phyloP scores from a whole-genome alignment of 2,113 vertebrate species.

The Cyprinus carpio region DNA sequence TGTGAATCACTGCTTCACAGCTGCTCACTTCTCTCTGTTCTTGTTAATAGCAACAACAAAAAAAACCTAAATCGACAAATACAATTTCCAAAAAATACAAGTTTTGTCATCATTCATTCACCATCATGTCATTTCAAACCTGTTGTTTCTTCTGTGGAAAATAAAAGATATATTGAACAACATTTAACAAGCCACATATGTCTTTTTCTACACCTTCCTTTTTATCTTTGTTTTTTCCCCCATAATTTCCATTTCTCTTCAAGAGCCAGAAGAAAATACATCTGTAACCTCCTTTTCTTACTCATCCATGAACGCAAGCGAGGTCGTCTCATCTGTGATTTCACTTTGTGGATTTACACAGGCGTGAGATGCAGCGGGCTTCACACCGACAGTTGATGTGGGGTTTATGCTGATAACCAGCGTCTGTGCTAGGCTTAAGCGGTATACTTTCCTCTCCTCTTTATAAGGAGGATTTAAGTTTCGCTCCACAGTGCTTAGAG shows the following conservation, averaged over 20 bases:
- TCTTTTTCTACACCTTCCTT: not conserved
- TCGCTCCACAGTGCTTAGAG: constrained; percentile 39
- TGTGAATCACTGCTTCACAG: not conserved
- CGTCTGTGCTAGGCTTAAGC: constrained; percentile 35
- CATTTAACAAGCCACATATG: not conserved
- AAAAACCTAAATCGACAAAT: not conserved
- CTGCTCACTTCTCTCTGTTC: constrained; percentile 10
- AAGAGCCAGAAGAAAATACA: constrained; percentile 17
- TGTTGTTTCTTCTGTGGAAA: not conserved
- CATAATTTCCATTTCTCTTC: not conserved
- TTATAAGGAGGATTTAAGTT: constrained; percentile 49
- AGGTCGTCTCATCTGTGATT: not conserved
- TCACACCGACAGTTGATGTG: constrained; percentile 36
- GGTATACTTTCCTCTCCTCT: constrained; percentile 36
- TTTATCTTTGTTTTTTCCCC: not conserved
- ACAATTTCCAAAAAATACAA: not conserved
- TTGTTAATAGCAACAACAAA: constrained; percentile 4
- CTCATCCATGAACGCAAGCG: not conserved
- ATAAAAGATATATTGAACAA: not conserved
- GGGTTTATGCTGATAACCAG: constrained; percentile 47
- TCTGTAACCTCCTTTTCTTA: constrained; percentile 7
- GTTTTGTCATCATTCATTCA: not conserved
- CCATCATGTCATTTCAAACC: not conserved
- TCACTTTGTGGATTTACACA: constrained; percentile 43
- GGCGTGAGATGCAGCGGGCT: constrained; percentile 10